Evolutionary conservation across 2,797 vertebrate genomes (phyloP), one percentile per base, ranked within the genome.

Genomic region (Lagodon rhomboides): DNA sequence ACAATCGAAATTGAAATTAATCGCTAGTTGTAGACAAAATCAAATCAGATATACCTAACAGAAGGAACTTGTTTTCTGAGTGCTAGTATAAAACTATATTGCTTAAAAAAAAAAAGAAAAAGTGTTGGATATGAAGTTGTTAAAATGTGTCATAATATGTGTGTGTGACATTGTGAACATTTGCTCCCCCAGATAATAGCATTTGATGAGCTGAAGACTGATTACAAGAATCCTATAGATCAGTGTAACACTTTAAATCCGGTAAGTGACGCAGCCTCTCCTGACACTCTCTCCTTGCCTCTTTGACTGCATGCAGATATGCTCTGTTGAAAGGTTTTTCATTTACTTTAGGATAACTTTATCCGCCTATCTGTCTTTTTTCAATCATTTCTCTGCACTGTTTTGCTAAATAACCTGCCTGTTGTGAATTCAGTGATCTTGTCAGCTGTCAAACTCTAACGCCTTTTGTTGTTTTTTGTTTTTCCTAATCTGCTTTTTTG

Each of bases 161-260:
- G n/a, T n/a, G n/a, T n/a, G n/a, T n/a, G n/a, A 75, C 30, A 50
- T 43, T 83, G 22, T 64, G 20, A 43, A 68, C 2, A 1, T 80
- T 84, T 75, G 0, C 67, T 41, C 59, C 75, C 74, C 25, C 92
- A 99, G 98, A 99, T 99, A 92, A 99, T 99, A 90, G 98, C 98
- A 22, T 99, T 99, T 73, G 98, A 99, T 94, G 98, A 99, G 84
- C 93, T 99, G 96, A 99, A 99, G 95, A 99, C 98, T 0, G 98
- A 99, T 90, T 99, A 99, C 97, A 99, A 99, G 96, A 99, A 99
- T 90, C 98, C 98, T 80, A 99, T 99, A 96, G 98, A 99, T 95
- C 98, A 99, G 72, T 99, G 98, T 95, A 99, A 99, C 92, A 99
- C 98, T 49, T 95, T 99, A 93, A 99, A 99, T 93, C 98, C 98